phyloP scores from a whole-genome alignment of 1,140 invertebrate genomes.

The Acromyrmex heyeri region DNA sequence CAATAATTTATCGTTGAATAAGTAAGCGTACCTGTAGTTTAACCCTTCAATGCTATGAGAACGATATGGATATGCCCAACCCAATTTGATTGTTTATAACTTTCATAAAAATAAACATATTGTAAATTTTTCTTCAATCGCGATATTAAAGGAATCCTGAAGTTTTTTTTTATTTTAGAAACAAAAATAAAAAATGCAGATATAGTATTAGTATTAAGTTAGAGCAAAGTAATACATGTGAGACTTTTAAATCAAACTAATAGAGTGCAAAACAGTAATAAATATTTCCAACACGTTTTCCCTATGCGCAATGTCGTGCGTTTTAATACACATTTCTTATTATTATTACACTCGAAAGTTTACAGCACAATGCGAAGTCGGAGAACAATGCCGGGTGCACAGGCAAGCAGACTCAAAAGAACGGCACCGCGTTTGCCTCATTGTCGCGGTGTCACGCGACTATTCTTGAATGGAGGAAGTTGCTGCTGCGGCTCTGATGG shows the following conservation, averaged over 20 bases:
- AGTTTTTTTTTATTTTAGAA: no score
- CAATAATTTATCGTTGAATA: not conserved
- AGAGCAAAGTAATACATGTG: not conserved
- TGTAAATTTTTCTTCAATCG: no score
- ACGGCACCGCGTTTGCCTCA: slow-evolving; percentile 61
- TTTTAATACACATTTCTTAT: slow-evolving; percentile 68
- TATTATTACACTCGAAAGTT: slow-evolving; percentile 66
- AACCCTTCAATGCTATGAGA: no score
- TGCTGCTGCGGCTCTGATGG: slow-evolving; percentile 41
- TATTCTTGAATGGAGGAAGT: slow-evolving; percentile 53
- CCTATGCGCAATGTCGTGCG: slow-evolving; percentile 21
- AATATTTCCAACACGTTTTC: not conserved
- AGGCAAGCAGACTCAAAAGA: slow-evolving; percentile 62
- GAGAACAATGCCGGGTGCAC: slow-evolving; percentile 61
- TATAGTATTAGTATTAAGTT: slow-evolving; percentile 3
- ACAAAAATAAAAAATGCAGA: not conserved
- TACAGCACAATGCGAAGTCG: slow-evolving; percentile 58
- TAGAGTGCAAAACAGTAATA: not conserved
- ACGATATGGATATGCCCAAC: no score
- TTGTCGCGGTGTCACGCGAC: slow-evolving; percentile 68
- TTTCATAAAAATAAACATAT: no score
- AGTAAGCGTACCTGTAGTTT: not conserved
- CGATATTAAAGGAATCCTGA: no score
- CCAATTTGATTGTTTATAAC: no score
- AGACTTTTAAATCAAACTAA: not conserved